Evolutionary conservation across 64 coral and sea anemone species (phyloP).

Genomic region (Montipora sp.): DNA sequence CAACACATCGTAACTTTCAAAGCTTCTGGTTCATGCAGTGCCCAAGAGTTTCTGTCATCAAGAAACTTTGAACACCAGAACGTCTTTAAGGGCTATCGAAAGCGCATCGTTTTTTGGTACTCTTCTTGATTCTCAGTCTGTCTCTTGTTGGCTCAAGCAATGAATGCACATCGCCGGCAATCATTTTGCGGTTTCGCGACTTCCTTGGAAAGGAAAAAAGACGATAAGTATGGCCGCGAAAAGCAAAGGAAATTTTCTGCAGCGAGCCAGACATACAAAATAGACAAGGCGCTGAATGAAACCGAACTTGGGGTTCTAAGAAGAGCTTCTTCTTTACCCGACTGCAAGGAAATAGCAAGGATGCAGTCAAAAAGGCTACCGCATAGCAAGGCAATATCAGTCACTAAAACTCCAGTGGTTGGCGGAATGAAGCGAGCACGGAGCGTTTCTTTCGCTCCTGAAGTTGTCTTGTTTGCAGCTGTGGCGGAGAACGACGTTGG

Average conservation of each 20-base stretch:
- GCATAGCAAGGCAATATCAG: neutral
- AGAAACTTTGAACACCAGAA: neutral
- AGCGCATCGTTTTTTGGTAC: neutral
- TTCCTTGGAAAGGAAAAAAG: conserved; percentile 67
- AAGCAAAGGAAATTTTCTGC: conserved; percentile 73
- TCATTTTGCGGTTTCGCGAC: conserved; percentile 69
- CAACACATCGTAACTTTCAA: neutral
- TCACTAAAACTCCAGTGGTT: conserved; percentile 9
- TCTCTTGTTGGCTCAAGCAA: neutral
- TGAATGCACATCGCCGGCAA: conserved; percentile 37
- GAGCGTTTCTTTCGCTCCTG: conserved; percentile 91
- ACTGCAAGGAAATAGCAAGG: conserved; percentile 73
- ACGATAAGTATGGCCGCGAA: conserved; percentile 46
- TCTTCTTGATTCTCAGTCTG: neutral
- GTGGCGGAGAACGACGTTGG: conserved; percentile 84
- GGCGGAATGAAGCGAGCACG: conserved; percentile 48
- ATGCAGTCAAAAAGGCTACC: conserved; percentile 36
- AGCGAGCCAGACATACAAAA: conserved; percentile 24
- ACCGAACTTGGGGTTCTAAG: conserved; percentile 17
- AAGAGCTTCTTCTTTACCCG: conserved; percentile 73
- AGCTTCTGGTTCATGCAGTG: neutral
- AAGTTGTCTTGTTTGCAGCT: conserved; percentile 79
- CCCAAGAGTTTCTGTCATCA: conserved; percentile 48
- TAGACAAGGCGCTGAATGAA: conserved; percentile 21
- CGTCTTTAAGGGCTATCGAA: too few relatives aligned